Base-by-base conservation (phyloP, 2,113 vertebrate species). In the Recurvirostra avosetta region DNA sequence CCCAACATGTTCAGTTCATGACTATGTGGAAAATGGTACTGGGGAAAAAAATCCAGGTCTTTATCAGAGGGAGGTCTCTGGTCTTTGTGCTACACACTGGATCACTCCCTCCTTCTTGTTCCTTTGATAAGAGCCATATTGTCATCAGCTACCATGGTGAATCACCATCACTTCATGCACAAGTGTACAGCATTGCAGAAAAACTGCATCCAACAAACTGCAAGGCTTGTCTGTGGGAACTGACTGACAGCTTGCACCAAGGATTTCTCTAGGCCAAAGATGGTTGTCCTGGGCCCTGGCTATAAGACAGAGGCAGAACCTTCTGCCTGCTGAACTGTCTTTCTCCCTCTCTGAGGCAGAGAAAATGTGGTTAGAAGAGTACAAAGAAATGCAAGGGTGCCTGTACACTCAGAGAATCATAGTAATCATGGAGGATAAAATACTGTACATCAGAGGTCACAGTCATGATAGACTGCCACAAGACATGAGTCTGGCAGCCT, bases 301-400 rank as follows among this genome's bases (percentile, higher is more conserved):
- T 68, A 0, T 30, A 26, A 18, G 29, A n/a, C 8, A 92, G 22
- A 68, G 12, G 2, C 4, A 9, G 2, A 77, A 6, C 4, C 6
- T 55, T 84, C 36, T 62, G 12, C 6, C 40, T 90, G 21, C 8
- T 32, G 23, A 49, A 40, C 16, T n/a, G 12, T 23, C 18, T 55
- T 65, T 66, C 41, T 66, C n/a, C 20, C 32, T 65, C 70, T 38
- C 6, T 23, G 36, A 26, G 25, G 21, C 49, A 90, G 21, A 72
- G 52, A 61, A 68, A 73, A 56, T 18, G 53, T 20, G 7, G 8
- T 16, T 77, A 41, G 34, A 65, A 62, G 22, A 56, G 26, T 19
- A 59, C 5, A 38, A 0, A 7, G 17, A 58, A 88, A 50, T 10
- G 38, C 15, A 88, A 82, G 25, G 27, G 12, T 47, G 29, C 8